phyloP scores from a whole-genome alignment of 2,797 vertebrate species.

The Prionace glauca region DNA sequence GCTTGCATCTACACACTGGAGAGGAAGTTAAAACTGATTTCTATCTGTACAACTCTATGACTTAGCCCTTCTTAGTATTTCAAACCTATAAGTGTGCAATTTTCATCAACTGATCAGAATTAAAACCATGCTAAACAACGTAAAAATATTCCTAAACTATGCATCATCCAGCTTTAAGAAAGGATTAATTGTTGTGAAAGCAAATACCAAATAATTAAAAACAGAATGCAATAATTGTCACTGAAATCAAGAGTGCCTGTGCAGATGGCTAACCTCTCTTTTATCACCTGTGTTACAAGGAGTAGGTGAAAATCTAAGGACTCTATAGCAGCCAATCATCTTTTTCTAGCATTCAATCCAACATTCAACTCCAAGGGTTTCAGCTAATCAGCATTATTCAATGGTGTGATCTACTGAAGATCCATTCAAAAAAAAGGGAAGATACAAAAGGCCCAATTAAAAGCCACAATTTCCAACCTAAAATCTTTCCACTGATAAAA shows the following conservation, averaged over 20 bases:
- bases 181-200: not conserved
- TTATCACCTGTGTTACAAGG: not conserved
- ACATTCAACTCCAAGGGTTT: not conserved
- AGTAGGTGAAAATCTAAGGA: not conserved
- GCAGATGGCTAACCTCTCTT: not conserved
- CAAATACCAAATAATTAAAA: not conserved
- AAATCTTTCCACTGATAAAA: slow-evolving; percentile 13
- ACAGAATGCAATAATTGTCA: not conserved
- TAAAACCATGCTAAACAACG: not conserved
- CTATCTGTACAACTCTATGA: not conserved
- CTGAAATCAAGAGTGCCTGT: not conserved
- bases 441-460: slow-evolving; percentile 16
- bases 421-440: not conserved
- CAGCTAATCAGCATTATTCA: not conserved
- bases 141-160: not conserved
- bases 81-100: not conserved
- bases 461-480: not conserved
- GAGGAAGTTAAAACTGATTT: not conserved
- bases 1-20: not conserved
- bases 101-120: slow-evolving; percentile 11
- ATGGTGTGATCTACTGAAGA: not conserved
- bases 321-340: not conserved
- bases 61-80: slow-evolving; percentile 31
- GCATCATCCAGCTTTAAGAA: not conserved
- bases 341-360: not conserved